A percentile compares a stretch with the other conserved stretches of the same genome.
Evolutionary conservation across 1,140 invertebrate genomes (phyloP).

Genomic region (Palaemon carinicauda): DNA sequence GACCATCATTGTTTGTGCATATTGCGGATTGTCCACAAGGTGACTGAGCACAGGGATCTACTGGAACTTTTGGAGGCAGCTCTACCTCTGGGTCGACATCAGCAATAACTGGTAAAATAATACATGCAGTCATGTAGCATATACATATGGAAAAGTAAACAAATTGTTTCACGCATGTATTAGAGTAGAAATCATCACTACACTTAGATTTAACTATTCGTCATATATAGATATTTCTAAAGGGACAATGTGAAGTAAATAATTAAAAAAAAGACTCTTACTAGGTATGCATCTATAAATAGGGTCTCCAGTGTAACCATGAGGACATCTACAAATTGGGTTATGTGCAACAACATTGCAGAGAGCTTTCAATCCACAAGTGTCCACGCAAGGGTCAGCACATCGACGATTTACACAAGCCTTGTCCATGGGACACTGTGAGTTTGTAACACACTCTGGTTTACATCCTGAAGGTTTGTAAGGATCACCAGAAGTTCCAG

Average conservation of each 20-base stretch:
- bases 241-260: neutral
- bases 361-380: constrained; percentile 77
- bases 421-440: constrained; percentile 77
- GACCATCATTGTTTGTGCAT: constrained; percentile 52
- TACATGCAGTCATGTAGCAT: neutral
- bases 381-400: constrained; percentile 79
- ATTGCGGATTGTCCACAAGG: constrained; percentile 68
- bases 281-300: constrained; percentile 63
- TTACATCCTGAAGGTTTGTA: constrained; percentile 71
- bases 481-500: constrained; percentile 73
- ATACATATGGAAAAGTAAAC: neutral
- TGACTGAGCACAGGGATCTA: constrained; percentile 49
- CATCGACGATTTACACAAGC: constrained; percentile 76
- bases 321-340: constrained; percentile 62
- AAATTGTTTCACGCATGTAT: too few relatives aligned
- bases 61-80: neutral
- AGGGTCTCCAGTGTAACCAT: constrained; percentile 82
- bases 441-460: constrained; percentile 62
- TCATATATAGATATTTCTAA: neutral
- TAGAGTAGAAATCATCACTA: too few relatives aligned
- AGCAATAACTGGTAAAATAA: neutral
- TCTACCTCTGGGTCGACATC: neutral
- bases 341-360: constrained; percentile 79
- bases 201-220: neutral
- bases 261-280: neutral